Evolutionary conservation across 2,888 invertebrate species (phyloP), one percentile per base, ranked within the genome.

Genomic region (Linyphia triangularis): DNA sequence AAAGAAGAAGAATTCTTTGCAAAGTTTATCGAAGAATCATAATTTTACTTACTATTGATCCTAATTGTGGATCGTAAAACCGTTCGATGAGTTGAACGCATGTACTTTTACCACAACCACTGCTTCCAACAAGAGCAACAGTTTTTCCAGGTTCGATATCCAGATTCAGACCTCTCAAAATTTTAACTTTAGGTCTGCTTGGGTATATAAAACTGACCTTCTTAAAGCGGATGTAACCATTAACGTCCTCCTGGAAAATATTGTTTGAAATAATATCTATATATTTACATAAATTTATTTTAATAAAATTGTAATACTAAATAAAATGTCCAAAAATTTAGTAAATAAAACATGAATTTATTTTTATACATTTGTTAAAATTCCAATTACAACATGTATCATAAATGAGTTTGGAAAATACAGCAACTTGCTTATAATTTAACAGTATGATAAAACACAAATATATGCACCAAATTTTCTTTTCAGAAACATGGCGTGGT

Each of bases 81-180:
- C 90, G 65, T 69, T 90, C 85, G 0, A 90, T 61, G 0, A 90
- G 63, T 26, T 90, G 90, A 2, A 90, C 63, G 22, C 90, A 90
- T 0, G 98, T 98, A 67, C 96, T 97, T 93, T 98, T 98, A 7
- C 98, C 98, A 92, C 97, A 97, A 0, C 98, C 98, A 90, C 96
- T 96, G 2, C 95, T 95, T 93, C 83, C 97, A 4, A 94, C 96
- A n/a, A 96, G 92, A 0, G 96, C 97, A 1, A 97, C 94, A 33
- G 96, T 96, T 91, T 95, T 72, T 13, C 91, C 90, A 33, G 88
- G 59, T 13, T 77, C 69, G 1, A 91, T 88, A 10, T 57, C 83
- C 13, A 90, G 37, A 13, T 75, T 70, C 3, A 91, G 61, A 13
- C 86, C 82, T 30, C 82, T 33, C 57, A 91, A 69, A 28, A 91